Evolutionary conservation across 2,113 vertebrate species (phyloP).

Genomic region (Glaucidium brasilianum): DNA sequence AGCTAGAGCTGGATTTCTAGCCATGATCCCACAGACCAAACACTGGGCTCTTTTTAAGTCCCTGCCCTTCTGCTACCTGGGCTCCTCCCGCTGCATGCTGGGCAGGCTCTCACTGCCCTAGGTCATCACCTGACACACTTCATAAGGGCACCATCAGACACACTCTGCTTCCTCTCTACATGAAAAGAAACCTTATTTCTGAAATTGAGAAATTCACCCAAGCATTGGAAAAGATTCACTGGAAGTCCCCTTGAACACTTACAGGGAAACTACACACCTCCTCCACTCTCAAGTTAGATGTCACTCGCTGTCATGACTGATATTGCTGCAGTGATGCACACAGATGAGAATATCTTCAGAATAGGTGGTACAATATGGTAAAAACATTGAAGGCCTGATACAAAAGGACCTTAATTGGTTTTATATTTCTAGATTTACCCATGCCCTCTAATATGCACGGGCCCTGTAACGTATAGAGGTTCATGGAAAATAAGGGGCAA

Average conservation of each 20-base stretch:
- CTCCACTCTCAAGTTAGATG: not conserved
- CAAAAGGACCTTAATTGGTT: not conserved
- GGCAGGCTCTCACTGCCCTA: not conserved
- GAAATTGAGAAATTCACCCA: not conserved
- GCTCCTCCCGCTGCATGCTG: accelerated
- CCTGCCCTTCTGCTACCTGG: not conserved
- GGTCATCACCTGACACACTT: not conserved
- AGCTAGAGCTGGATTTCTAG: not conserved
- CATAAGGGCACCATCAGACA: not conserved
- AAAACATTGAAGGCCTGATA: not conserved
- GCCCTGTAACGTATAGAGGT: not conserved
- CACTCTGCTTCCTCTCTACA: not conserved
- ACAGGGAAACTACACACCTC: not conserved
- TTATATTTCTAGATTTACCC: not conserved
- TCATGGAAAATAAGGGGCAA: not conserved
- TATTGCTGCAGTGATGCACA: not conserved
- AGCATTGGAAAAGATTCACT: not conserved
- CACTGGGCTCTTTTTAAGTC: not conserved
- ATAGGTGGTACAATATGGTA: not conserved
- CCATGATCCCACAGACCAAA: not conserved
- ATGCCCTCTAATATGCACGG: not conserved
- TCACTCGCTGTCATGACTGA: not conserved
- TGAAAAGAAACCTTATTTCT: not conserved
- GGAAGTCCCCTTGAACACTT: not conserved
- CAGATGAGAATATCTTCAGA: not conserved